Base-by-base conservation (phyloP, 2,888 invertebrate genomes). In the Dicranocentrus wangi region DNA sequence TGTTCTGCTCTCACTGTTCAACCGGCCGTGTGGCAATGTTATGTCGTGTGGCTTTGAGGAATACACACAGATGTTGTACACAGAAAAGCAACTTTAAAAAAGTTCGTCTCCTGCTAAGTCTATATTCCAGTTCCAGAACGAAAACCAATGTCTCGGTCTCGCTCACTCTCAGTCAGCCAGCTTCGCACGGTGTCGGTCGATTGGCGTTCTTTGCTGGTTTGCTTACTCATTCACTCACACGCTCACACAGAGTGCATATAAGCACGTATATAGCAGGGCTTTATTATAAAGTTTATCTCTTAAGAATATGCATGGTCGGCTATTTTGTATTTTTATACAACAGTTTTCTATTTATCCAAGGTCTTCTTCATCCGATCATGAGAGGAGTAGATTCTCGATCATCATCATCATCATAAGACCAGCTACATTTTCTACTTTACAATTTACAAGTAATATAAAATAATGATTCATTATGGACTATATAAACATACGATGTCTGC, bases 171-270 rank as follows among this genome's bases (percentile, higher is more conserved):
- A 51, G 51, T 61, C 32, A 47, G 63, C 51, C 28, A 61, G 47
- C 61, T 73, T 73, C 65, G 73, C 63, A 73, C 73, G 42, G 65
- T 65, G 65, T 65, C 61, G 73, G 73, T 73, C 65, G 55, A 73
- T 63, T 65, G 65, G 42, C 53, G 25, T 72, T 47, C n/a, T 63
- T 63, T 47, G 27, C 10, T 17, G 61, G 25, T 32, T 53, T 32
- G 32, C 61, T 61, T 32, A 55, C 55, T 23, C 55, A 55, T 32
- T 8, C 47, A 10, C 10, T 32, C 32, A 61, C 61, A 61, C 61
- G 23, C 55, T 55, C 55, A n/a, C 47, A n/a, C 47, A 10, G n/a
- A 5, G 15, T 47, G n/a, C 47, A 47, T 47, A 47, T 47, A 32
- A 32, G 10, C 32, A 2, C 47, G 15, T 10, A 10, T 15, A 47